Percentiles rank a stretch among this genome's conserved stretches.
Conservation (phyloP, 2,888 invertebrate genomes). For the Stictocephala bisonia region DNA sequence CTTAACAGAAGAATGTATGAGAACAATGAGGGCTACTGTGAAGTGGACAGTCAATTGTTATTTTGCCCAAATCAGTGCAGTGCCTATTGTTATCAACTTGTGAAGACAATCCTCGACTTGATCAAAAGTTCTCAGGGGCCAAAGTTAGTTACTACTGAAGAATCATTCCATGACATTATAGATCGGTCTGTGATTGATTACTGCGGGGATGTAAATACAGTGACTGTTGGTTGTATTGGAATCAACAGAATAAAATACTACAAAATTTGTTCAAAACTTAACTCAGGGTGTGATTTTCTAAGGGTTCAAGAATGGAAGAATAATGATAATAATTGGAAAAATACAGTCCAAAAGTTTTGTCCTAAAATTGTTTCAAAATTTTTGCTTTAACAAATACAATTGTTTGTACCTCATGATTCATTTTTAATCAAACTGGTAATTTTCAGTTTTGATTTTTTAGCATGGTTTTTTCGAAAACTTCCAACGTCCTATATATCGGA, state of each 20-base stretch:
- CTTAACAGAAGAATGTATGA: slow-evolving; percentile 38
- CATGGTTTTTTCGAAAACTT: too few species aligned
- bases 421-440: too few species aligned
- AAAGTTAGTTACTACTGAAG: background rate
- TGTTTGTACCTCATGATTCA: too few species aligned
- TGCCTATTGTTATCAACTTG: slow-evolving; percentile 48
- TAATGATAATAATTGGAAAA: slow-evolving; percentile 13
- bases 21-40: slow-evolving; percentile 41
- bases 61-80: slow-evolving; percentile 52
- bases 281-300: slow-evolving; percentile 25
- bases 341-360: slow-evolving; percentile 11
- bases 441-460: too few species aligned
- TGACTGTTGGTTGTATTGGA: slow-evolving; percentile 13
- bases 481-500: too few species aligned
- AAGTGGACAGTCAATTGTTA: slow-evolving; percentile 48
- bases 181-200: slow-evolving; percentile 42
- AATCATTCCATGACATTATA: slow-evolving; percentile 23
- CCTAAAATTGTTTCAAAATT: slow-evolving; percentile 14
- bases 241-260: slow-evolving; percentile 32
- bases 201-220: slow-evolving; percentile 38
- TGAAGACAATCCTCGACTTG: slow-evolving; percentile 20
- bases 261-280: background rate
- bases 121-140: too few species aligned
- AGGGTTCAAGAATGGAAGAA: slow-evolving; percentile 36
- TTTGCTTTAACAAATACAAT: too few species aligned